Percentiles rank a stretch among this genome's conserved stretches.
These are phyloP conservation scores for Anhinga anhinga DNA, from an alignment of 2,113 vertebrate genomes.

Conservation along the genomic window DNA sequence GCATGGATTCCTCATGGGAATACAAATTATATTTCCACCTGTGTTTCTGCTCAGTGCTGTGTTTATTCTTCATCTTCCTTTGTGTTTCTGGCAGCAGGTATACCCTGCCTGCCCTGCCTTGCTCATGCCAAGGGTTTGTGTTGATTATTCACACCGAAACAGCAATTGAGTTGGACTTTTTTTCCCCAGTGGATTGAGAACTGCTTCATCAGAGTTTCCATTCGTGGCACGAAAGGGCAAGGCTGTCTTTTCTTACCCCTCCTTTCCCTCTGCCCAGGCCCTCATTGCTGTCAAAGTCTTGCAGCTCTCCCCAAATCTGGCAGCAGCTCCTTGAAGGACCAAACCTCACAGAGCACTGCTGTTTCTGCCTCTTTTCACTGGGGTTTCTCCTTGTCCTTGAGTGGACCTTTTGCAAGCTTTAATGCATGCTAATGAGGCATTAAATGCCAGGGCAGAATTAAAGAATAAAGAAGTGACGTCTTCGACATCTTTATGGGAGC, in stretches of 20 bases:
- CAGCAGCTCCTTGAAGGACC: not conserved
- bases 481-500: not conserved
- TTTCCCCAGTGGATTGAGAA: rapidly evolving
- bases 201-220: not conserved
- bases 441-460: slow-evolving; percentile 21
- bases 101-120: not conserved
- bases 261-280: not conserved
- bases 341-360: not conserved
- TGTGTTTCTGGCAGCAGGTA: not conserved
- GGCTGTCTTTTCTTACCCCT: not conserved
- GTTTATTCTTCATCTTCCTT: not conserved
- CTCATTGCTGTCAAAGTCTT: not conserved
- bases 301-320: slow-evolving; percentile 21
- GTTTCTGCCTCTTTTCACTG: slow-evolving; percentile 41
- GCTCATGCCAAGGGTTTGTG: not conserved
- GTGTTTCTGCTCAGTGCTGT: not conserved
- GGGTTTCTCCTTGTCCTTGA: not conserved
- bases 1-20: not conserved
- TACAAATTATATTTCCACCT: not conserved
- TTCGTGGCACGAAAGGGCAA: not conserved
- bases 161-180: not conserved
- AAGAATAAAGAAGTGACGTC: slow-evolving; percentile 12
- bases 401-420: not conserved
- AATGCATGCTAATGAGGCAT: slow-evolving; percentile 62
- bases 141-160: not conserved